Conservation (phyloP, 1,140 invertebrate species). For the Drosophila truncata region DNA sequence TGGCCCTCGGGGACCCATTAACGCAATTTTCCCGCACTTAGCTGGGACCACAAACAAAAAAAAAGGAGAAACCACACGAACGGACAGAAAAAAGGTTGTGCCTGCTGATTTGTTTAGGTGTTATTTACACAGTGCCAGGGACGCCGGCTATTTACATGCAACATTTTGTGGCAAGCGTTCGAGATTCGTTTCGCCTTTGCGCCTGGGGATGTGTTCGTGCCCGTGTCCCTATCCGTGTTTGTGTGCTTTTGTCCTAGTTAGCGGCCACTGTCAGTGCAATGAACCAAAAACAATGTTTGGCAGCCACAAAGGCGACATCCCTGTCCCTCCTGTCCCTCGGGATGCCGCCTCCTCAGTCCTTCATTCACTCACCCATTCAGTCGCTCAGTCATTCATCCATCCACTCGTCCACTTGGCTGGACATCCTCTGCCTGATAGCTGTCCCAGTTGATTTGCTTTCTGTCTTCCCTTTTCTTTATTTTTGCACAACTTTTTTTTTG, state of each 20-base stretch:
- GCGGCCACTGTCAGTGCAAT: constrained; percentile 68
- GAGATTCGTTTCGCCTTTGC: constrained; percentile 10
- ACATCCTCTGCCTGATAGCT: constrained; percentile 44
- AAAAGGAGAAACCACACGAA: background rate
- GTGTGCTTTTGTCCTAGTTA: constrained; percentile 66
- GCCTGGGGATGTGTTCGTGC: constrained; percentile 22
- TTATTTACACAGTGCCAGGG: constrained; percentile 29
- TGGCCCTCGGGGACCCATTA: constrained; percentile 37
- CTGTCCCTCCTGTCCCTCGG: constrained; percentile 24
- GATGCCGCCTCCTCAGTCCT: constrained; percentile 14
- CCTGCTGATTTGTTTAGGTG: constrained; percentile 47
- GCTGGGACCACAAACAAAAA: background rate
- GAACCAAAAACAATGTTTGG: constrained; percentile 72
- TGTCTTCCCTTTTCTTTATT: constrained; percentile 2
- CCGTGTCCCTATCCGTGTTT: constrained; percentile 13
- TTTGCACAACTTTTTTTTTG: constrained; percentile 24
- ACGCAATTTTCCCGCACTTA: constrained; percentile 47
- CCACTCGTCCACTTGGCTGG: constrained; percentile 37
- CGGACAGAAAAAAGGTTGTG: constrained; percentile 15
- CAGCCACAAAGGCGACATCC: constrained; percentile 42
- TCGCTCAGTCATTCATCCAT: constrained; percentile 30
- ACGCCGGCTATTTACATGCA: constrained; percentile 32
- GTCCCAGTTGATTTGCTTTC: constrained; percentile 26
- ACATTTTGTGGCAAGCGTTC: constrained; percentile 37
- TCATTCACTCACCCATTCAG: constrained; percentile 14